Evolutionary conservation across 2,888 invertebrate genomes (phyloP).

Genomic region (Leptura quadrifasciata): DNA sequence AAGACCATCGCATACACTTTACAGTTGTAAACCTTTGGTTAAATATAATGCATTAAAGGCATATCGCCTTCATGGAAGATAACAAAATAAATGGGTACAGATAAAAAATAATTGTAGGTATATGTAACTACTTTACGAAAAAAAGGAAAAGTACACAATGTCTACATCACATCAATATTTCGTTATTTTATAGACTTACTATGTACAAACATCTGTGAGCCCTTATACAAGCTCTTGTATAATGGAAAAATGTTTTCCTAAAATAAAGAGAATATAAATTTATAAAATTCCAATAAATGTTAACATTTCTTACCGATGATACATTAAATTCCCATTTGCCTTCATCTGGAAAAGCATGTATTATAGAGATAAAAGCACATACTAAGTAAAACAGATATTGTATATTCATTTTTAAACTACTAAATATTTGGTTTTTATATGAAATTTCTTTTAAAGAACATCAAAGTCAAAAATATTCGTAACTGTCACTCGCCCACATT

Average conservation of each 20-base stretch:
- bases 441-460: constrained; percentile 6
- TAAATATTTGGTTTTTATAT: constrained; percentile 28
- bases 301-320: constrained; percentile 66
- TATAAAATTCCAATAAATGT: constrained; percentile 12
- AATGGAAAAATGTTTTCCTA: constrained; percentile 70
- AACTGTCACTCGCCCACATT: not conserved
- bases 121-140: not conserved
- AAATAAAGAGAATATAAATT: constrained; percentile 55
- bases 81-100: too few species aligned
- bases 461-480: not conserved
- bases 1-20: too few species aligned
- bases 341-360: constrained; percentile 75
- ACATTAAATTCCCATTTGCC: constrained; percentile 82
- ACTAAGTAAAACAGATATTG: constrained; percentile 28
- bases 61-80: too few species aligned
- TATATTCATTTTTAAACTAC: constrained; percentile 41
- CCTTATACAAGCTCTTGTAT: constrained; percentile 81
- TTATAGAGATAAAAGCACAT: constrained; percentile 34
- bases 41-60: too few species aligned
- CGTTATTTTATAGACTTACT: constrained; percentile 75
- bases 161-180: not conserved
- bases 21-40: too few species aligned
- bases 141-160: not conserved
- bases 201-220: constrained; percentile 82
- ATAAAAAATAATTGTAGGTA: too few species aligned